Evolutionary conservation across 2,888 invertebrate species (phyloP), one percentile per base, ranked within the genome.

Genomic region (Autographa pulchrina): DNA sequence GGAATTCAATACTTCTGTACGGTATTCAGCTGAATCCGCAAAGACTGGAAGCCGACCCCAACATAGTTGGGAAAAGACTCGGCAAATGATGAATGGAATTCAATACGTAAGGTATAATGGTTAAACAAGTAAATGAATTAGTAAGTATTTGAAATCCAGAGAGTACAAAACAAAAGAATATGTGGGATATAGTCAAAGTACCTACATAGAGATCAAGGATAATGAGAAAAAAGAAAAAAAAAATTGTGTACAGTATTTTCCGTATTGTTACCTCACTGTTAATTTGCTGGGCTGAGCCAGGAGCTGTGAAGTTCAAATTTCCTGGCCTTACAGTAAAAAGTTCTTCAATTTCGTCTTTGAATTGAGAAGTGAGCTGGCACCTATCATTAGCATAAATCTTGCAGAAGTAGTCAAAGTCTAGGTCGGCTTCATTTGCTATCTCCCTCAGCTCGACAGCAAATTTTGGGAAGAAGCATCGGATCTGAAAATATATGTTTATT

Each of bases 221-320:
- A 7, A 43, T 0, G 16, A 14, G 9, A n/a, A 59, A 13, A 38
- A 16, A 35, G 9, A n/a, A 54, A 14, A 52, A 38, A 18, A 13
- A 25, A 2, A 11, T n/a, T 48, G 6, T 16, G 43, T 38, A 8
- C 18, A 16, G 3, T 14, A 13, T 43, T 43, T 14, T 43, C 16
- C 14, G 1, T 14, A 5, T 13, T 72, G 75, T 75, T 61, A 84
- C 83, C 32, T 68, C 77, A 25, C 58, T 20, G 41, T 81, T 86
- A 3, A 86, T 83, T 9, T 48, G 58, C 18, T 72, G n/a, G 11
- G 81, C 78, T 35, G 82, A 75, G 43, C 54, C 38, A 6, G 58
- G 16, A n/a, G 81, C 31, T 13, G 14, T 67, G 20, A 76, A 82
- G 64, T 85, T 41, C 16, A 84, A 2, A 61, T 79, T 84, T 68